These are phyloP conservation scores for Episyrphus balteatus DNA, from an alignment of 1,140 invertebrate genomes.

Conservation along the genomic window DNA sequence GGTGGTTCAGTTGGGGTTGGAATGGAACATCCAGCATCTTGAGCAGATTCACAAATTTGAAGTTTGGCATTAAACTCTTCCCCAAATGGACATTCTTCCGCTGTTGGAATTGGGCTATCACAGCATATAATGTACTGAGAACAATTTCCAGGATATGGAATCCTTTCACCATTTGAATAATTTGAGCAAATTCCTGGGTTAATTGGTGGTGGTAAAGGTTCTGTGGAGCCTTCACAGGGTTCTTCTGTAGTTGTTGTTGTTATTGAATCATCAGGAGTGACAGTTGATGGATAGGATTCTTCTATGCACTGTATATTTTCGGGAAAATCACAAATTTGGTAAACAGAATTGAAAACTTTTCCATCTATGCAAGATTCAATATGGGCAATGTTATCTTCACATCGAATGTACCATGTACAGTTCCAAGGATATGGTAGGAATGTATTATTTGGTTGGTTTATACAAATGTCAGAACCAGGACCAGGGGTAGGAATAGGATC, in stretches of 20 bases:
- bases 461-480: slow-evolving; percentile 14
- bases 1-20: neutral
- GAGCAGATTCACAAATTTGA: too few species aligned
- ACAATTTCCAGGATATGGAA: slow-evolving; percentile 27
- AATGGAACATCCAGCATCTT: too few species aligned
- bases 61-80: slow-evolving; percentile 15
- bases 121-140: slow-evolving; percentile 19
- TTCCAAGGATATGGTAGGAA: slow-evolving; percentile 22
- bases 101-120: slow-evolving; percentile 26
- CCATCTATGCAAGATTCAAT: too few species aligned
- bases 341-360: too few species aligned
- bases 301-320: too few species aligned
- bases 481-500: too few species aligned
- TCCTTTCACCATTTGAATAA: slow-evolving; percentile 12
- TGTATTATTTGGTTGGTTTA: slow-evolving; percentile 8
- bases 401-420: slow-evolving; percentile 23
- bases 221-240: too few species aligned
- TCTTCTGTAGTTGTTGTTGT: too few species aligned
- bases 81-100: slow-evolving; percentile 10
- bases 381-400: slow-evolving; percentile 4
- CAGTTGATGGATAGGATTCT: too few species aligned
- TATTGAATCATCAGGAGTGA: too few species aligned
- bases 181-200: slow-evolving; percentile 12
- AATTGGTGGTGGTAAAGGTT: too few species aligned
- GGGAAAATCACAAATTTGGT: too few species aligned